Evolutionary conservation across 2,797 vertebrate species (phyloP).

Genomic region (Hydrophis major): DNA sequence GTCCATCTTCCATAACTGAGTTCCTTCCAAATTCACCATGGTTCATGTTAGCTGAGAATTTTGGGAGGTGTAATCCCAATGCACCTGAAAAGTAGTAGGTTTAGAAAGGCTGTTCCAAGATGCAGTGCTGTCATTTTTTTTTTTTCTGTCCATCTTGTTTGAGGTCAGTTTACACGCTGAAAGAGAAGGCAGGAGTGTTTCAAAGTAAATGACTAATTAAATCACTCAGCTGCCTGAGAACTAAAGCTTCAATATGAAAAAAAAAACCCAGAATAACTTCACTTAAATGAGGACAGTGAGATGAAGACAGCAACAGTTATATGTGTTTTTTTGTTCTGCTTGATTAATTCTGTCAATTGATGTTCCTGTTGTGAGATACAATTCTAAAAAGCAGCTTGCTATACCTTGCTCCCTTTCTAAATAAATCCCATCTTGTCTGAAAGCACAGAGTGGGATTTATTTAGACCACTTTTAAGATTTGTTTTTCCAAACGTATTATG

Average conservation of each 20-base stretch:
- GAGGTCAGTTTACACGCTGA: background rate
- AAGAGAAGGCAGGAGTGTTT: conserved; percentile 19
- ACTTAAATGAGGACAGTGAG: background rate
- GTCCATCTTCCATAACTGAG: background rate
- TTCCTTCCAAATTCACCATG: background rate
- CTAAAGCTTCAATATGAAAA: conserved; percentile 7
- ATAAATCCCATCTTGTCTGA: background rate
- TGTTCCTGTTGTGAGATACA: background rate
- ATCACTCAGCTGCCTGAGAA: conserved; percentile 18
- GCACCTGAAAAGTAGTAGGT: background rate
- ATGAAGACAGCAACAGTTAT: background rate
- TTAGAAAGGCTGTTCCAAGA: background rate
- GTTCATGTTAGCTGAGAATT: background rate
- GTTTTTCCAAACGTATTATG: background rate
- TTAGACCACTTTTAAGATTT: background rate
- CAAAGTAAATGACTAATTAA: conserved; percentile 25
- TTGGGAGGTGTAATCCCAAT: background rate
- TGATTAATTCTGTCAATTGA: background rate
- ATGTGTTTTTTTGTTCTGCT: background rate
- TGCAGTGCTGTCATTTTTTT: background rate
- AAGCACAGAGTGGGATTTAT: background rate
- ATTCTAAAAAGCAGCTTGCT: background rate
- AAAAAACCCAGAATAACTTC: background rate
- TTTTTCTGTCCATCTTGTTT: background rate
- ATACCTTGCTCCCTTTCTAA: conserved; percentile 21